phyloP scores from a whole-genome alignment of 2,113 vertebrate species.

The Lagopus leucura region DNA sequence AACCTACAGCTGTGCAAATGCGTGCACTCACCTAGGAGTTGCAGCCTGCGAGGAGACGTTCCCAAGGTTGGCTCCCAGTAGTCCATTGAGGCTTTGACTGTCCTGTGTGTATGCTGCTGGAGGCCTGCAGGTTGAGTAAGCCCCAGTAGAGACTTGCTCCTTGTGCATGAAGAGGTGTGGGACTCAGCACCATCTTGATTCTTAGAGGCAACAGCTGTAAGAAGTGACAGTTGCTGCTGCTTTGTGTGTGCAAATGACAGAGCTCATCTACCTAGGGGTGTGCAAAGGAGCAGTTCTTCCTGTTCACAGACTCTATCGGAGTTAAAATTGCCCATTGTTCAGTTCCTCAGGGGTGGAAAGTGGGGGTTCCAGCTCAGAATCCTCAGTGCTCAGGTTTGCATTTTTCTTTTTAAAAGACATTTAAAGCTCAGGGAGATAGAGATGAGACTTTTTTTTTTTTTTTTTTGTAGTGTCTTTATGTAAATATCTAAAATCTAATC shows the following conservation, averaged over 20 bases:
- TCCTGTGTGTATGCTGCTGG: not conserved
- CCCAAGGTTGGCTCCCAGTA: not conserved
- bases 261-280: not conserved
- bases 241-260: not conserved
- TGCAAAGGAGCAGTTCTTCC: not conserved
- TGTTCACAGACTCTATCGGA: not conserved
- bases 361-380: not conserved
- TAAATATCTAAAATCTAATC: not conserved
- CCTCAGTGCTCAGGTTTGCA: not conserved
- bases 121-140: not conserved
- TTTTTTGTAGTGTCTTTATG: not conserved
- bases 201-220: not conserved
- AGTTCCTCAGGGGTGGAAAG: not conserved
- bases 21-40: not conserved
- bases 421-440: not conserved
- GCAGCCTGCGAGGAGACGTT: not conserved
- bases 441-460: not conserved
- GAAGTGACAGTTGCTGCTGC: not conserved
- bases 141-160: not conserved
- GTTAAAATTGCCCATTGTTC: not conserved
- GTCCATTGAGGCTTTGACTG: not conserved
- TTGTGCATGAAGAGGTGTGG: not conserved
- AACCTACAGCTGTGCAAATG: not conserved
- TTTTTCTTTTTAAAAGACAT: constrained; percentile 2
- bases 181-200: not conserved